Conservation (phyloP, 35 echinoderm and acorn worm species). For the Acanthaster planci region DNA sequence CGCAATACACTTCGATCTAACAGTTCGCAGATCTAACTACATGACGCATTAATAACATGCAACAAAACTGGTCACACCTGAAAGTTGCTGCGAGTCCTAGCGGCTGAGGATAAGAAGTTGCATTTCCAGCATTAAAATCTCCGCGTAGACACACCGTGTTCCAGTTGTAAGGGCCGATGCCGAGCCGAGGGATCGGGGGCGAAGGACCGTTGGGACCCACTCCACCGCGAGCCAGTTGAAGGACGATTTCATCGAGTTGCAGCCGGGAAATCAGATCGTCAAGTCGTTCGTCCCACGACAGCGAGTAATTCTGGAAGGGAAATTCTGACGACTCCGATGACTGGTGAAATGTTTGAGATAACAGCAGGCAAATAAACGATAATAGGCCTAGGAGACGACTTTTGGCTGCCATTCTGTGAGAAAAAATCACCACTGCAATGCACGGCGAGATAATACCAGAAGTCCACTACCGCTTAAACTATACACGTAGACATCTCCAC, state of each 20-base stretch:
- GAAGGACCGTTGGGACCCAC: constrained; percentile 80
- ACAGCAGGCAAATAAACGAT: too few relatives aligned
- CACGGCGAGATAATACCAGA: too few relatives aligned
- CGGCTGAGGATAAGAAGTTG: constrained; percentile 89
- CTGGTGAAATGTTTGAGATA: too few relatives aligned
- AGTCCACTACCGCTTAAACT: too few relatives aligned
- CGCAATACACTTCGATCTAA: too few relatives aligned
- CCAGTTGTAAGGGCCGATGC: constrained; percentile 79
- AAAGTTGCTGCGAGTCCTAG: constrained; percentile 87
- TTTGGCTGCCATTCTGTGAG: too few relatives aligned
- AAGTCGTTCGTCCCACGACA: constrained; percentile 87
- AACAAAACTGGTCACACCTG: constrained; percentile 32
- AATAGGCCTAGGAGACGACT: too few relatives aligned
- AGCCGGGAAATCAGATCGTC: constrained; percentile 74
- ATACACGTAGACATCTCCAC: too few relatives aligned
- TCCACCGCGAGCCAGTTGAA: constrained; percentile 83
- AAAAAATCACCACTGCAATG: too few relatives aligned
- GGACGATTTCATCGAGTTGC: constrained; percentile 72
- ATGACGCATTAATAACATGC: too few relatives aligned
- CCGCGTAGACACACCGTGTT: constrained; percentile 91
- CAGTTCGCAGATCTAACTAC: too few relatives aligned
- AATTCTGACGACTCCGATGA: neutral
- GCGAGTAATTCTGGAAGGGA: constrained; percentile 78
- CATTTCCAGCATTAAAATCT: constrained; percentile 74
- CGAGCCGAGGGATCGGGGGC: constrained; percentile 72